A percentile compares a stretch with the other conserved stretches of the same genome.
These are phyloP conservation scores for Syrrhaptes paradoxus DNA, from an alignment of 2,113 vertebrate genomes.

Conservation along the genomic window DNA sequence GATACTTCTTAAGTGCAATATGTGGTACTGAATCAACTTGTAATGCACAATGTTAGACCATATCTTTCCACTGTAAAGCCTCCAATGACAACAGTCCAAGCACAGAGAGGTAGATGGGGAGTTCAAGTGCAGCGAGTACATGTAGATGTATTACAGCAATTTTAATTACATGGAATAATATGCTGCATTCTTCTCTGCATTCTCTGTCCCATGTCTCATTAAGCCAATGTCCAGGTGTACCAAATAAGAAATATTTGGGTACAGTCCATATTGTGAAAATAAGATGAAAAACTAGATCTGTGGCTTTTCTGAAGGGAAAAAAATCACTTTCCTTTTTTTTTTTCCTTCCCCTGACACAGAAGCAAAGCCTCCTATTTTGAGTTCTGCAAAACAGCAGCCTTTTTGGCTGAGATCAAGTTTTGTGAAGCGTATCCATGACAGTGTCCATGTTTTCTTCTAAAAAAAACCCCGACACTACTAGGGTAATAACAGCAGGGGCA, in stretches of 20 bases:
- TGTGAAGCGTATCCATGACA: background rate
- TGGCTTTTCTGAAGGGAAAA: background rate
- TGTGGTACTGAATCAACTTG: background rate
- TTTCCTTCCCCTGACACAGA: background rate
- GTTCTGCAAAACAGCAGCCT: background rate
- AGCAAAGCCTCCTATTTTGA: background rate
- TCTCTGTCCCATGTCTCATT: background rate
- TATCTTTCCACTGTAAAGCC: background rate
- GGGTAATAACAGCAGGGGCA: background rate
- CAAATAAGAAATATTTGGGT: background rate
- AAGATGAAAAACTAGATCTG: background rate
- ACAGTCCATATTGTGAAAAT: background rate
- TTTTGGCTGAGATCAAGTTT: background rate
- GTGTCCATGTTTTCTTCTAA: background rate
- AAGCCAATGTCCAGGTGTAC: background rate
- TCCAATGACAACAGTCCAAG: background rate
- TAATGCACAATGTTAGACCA: background rate
- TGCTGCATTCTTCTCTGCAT: background rate
- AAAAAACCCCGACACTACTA: background rate
- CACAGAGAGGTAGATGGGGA: background rate
- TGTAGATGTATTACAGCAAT: background rate
- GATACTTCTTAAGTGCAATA: background rate
- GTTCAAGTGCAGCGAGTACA: rapidly evolving
- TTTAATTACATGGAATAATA: background rate
- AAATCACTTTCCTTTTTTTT: background rate